Percentiles rank a stretch among this genome's conserved stretches.
These are phyloP conservation scores for Pangasius sanitwongsei DNA, from an alignment of 2,797 vertebrate genomes.

Conservation along the genomic window DNA sequence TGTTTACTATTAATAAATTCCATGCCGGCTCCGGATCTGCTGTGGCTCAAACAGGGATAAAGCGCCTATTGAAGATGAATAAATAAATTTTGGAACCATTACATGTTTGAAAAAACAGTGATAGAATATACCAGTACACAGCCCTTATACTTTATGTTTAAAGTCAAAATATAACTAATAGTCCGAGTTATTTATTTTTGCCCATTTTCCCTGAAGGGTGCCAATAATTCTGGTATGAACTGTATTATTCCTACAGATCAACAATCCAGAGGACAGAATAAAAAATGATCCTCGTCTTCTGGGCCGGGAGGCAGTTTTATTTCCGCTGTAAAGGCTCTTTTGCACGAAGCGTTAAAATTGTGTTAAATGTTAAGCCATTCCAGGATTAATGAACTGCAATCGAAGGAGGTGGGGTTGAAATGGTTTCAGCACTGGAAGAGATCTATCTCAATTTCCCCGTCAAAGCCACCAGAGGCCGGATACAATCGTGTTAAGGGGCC, in stretches of 20 bases:
- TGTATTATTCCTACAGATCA: neutral
- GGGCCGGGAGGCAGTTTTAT: neutral
- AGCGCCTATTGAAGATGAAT: neutral
- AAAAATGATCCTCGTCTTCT: neutral
- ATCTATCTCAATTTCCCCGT: constrained; percentile 77
- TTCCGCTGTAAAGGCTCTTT: constrained; percentile 1
- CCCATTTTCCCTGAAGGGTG: neutral
- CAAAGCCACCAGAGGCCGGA: constrained; percentile 66
- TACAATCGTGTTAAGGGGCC: constrained; percentile 67
- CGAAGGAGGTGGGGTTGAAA: constrained; percentile 13
- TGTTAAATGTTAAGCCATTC: constrained; percentile 17
- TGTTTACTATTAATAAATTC: neutral
- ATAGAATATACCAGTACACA: too few species aligned
- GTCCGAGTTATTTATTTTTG: neutral
- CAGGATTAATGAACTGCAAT: constrained; percentile 34
- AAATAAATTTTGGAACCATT: neutral
- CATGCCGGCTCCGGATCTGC: neutral
- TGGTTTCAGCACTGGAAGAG: constrained; percentile 33
- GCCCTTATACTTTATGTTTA: neutral
- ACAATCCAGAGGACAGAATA: neutral
- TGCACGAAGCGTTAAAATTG: constrained; percentile 3
- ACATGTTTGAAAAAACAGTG: neutral
- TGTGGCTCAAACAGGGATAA: neutral
- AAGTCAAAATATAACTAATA: neutral
- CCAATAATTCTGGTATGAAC: neutral